Base-by-base conservation (phyloP, 2,797 vertebrate genomes). In the Eremophila alpestris region DNA sequence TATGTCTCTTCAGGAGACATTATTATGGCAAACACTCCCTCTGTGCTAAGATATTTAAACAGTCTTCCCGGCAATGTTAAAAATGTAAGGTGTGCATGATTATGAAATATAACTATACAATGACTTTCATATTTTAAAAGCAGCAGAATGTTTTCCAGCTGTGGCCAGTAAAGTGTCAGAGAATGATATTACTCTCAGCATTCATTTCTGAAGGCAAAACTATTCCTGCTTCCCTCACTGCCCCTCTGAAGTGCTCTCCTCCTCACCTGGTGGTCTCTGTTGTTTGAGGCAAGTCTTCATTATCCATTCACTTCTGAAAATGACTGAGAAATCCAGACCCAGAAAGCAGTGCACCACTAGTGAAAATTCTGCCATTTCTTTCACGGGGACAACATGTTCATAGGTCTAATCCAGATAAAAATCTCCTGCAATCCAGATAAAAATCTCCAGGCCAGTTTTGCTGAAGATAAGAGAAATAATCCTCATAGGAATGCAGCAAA, bases 11-110 rank as follows among this genome's bases (percentile, higher is more conserved):
- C 87, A 87, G 90, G 49, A 92, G 38, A 87, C 52, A 88, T 49
- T 80, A 94, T 96, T 97, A 95, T 63, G 93, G 95, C 81, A 94
- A 94, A 88, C 41, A 27, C 52, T 93, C 89, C 59, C 78, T 75
- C 34, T 92, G 62, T 12, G 36, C 79, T 85, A 60, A 64, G 87
- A 65, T 65, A 64, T 83, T 96, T 83, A 63, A 90, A 87, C 19
- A 65, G 78, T 87, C 91, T 97, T 97, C 96, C 89, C 4, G 45
- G 95, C 95, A 87, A 78, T 48, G 55, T 80, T 91, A 93, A 87
- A 96, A 96, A 92, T 76, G 75, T 92, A 89, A 92, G 54, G 68
- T 89, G 89, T 71, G 46, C 29, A n/a, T 68, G 71, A 91, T 92
- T 82, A 93, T 85, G 76, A 92, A 97, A 93, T 92, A 92, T 34